phyloP scores from a whole-genome alignment of 2,888 invertebrate genomes.

The Agonum fuliginosum region DNA sequence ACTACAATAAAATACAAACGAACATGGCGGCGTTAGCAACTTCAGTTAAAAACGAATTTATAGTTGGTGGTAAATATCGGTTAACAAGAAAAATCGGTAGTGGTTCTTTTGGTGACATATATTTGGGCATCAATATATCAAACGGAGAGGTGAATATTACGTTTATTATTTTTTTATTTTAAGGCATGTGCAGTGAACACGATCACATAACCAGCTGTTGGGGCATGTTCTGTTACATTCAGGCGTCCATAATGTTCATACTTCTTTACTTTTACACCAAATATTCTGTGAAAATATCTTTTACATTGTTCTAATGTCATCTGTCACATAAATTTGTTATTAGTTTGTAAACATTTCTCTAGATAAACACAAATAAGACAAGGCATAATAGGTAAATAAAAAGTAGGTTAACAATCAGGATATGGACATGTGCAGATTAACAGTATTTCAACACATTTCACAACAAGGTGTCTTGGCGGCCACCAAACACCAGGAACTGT shows the following conservation, averaged over 20 bases:
- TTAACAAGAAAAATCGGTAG: slow-evolving; percentile 98
- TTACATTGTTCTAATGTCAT: slow-evolving; percentile 3
- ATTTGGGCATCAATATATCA: slow-evolving; percentile 92
- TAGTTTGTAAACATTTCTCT: background rate
- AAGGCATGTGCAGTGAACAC: background rate
- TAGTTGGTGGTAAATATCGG: slow-evolving; percentile 95
- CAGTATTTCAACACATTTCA: slow-evolving; percentile 67
- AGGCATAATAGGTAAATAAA: slow-evolving; percentile 63
- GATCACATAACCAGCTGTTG: slow-evolving; percentile 46
- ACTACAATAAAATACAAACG: slow-evolving; percentile 64
- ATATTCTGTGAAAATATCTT: background rate
- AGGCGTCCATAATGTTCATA: slow-evolving; percentile 38
- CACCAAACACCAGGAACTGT: slow-evolving; percentile 9
- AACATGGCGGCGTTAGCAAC: slow-evolving; percentile 69
- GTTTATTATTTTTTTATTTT: slow-evolving; percentile 11
- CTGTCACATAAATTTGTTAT: slow-evolving; percentile 34
- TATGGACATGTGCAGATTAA: slow-evolving; percentile 62
- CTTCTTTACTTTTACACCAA: background rate
- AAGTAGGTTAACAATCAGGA: slow-evolving; percentile 71
- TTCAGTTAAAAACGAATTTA: slow-evolving; percentile 80
- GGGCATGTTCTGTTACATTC: slow-evolving; percentile 42
- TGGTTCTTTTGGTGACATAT: slow-evolving; percentile 99
- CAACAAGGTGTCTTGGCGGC: slow-evolving; percentile 62
- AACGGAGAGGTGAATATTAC: slow-evolving; percentile 87
- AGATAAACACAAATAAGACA: too few species aligned